Evolutionary conservation across 2,888 invertebrate genomes (phyloP).

Genomic region (Dexiosoma caninum): DNA sequence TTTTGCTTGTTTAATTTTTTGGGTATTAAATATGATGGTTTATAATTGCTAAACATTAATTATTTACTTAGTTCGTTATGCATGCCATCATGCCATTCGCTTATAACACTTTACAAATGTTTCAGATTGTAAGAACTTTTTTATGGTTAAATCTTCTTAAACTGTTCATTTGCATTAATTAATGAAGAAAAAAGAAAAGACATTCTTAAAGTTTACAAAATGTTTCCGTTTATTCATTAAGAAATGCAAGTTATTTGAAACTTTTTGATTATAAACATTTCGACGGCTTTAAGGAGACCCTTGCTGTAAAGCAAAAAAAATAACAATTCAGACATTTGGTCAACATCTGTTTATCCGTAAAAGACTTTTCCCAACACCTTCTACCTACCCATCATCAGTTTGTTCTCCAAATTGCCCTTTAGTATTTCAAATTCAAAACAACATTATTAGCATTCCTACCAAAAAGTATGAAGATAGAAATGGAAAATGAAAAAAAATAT

Average conservation of each 20-base stretch:
- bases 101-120: not conserved
- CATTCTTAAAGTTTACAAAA: not conserved
- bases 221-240: slow-evolving; percentile 8
- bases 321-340: not conserved
- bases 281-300: not conserved
- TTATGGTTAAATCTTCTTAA: not conserved
- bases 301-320: too few relatives aligned
- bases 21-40: slow-evolving; percentile 3
- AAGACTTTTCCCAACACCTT: not conserved
- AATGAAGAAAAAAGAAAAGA: not conserved
- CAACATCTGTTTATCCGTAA: slow-evolving; percentile 30
- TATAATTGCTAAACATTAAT: slow-evolving; percentile 38
- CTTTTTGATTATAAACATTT: not conserved
- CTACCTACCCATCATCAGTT: not conserved
- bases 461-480: not conserved
- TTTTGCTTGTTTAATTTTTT: too few relatives aligned
- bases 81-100: too few relatives aligned
- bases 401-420: not conserved
- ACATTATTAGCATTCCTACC: slow-evolving; percentile 36
- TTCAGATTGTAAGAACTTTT: not conserved
- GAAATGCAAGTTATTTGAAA: not conserved
- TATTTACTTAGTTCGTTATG: not conserved
- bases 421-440: slow-evolving; percentile 10
- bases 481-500: not conserved
- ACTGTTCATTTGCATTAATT: slow-evolving; percentile 15